Evolutionary conservation across 2,797 vertebrate genomes (phyloP).

Genomic region (Mycteria americana): DNA sequence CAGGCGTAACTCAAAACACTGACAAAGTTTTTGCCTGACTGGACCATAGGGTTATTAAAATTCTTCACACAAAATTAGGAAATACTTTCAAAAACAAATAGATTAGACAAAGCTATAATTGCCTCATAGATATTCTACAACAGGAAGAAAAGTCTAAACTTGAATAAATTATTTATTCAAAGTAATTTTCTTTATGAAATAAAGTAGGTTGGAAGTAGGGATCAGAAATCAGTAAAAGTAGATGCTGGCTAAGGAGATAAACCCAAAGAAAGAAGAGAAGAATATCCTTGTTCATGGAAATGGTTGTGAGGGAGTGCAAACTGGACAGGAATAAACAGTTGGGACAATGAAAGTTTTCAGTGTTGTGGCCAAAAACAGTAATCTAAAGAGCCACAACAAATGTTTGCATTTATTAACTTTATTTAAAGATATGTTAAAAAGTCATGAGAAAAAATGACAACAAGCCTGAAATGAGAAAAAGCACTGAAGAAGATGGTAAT

Average conservation of each 20-base stretch:
- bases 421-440: background rate
- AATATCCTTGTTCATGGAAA: background rate
- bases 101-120: background rate
- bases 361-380: background rate
- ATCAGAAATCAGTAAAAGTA: background rate
- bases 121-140: background rate
- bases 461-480: background rate
- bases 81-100: background rate
- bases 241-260: background rate
- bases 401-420: background rate
- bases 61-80: background rate
- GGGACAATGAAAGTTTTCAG: background rate
- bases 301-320: background rate
- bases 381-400: background rate
- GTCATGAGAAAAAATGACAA: background rate
- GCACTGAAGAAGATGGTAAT: background rate
- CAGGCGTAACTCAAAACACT: background rate
- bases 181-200: background rate
- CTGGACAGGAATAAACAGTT: background rate
- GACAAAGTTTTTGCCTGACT: background rate
- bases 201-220: background rate
- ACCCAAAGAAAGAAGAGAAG: background rate
- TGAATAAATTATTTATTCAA: background rate
- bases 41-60: background rate
- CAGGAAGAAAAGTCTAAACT: background rate